A percentile compares a stretch with the other conserved stretches of the same genome.
Evolutionary conservation across 2,797 vertebrate species (phyloP).

Genomic region (Scomberomorus guttatus): DNA sequence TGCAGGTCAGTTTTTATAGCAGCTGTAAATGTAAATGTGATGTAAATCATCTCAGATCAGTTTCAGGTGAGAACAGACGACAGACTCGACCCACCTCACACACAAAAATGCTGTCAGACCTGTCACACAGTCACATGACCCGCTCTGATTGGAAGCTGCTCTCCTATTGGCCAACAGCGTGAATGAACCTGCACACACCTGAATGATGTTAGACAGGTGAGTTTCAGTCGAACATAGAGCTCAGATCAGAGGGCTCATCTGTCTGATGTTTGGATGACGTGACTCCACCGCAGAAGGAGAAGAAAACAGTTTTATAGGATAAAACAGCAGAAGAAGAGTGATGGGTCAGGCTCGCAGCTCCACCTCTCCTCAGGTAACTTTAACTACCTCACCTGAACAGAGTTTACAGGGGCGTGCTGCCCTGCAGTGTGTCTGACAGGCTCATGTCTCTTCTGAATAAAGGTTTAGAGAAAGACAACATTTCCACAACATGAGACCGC

Average conservation of each 20-base stretch:
- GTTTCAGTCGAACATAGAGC: slow-evolving; percentile 12
- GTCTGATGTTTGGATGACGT: too few species aligned
- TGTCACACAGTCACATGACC: slow-evolving; percentile 32
- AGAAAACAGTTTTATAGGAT: neutral
- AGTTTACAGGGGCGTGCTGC: too few species aligned
- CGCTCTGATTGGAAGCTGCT: neutral
- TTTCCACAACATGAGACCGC: too few species aligned
- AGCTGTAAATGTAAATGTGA: neutral
- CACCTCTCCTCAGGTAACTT: slow-evolving; percentile 64
- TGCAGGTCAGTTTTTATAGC: too few species aligned
- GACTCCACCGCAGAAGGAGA: neutral
- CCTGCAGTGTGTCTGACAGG: too few species aligned
- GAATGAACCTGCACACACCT: slow-evolving; percentile 18
- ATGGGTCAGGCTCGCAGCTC: slow-evolving; percentile 64
- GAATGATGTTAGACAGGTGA: neutral
- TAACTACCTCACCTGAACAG: neutral
- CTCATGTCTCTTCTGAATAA: too few species aligned
- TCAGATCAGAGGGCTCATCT: neutral
- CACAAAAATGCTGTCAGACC: slow-evolving; percentile 59
- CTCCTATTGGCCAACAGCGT: slow-evolving; percentile 8
- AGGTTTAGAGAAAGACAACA: too few species aligned
- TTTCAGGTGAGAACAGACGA: neutral
- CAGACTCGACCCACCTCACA: neutral
- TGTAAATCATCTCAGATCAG: neutral
- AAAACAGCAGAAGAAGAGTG: neutral